These are phyloP conservation scores for Tethya wilhelma DNA, from an alignment of 37 sponge, comb jelly and placozoan species.

Conservation along the genomic window DNA sequence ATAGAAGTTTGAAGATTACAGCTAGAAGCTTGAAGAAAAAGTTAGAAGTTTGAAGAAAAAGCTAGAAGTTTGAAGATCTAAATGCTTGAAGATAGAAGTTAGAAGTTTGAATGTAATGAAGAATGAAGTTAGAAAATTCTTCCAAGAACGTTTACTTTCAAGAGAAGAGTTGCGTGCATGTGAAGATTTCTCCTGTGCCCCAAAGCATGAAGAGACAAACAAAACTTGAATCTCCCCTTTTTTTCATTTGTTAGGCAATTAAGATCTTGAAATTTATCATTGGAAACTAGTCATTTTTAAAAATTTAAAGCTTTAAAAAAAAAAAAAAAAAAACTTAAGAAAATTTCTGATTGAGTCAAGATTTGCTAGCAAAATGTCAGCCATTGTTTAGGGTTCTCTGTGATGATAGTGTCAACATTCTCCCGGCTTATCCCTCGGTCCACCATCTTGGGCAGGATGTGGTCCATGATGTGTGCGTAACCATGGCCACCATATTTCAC, in stretches of 20 bases:
- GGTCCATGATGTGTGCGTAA: slow-evolving; percentile 64
- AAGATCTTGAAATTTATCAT: no score
- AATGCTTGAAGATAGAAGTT: neutral
- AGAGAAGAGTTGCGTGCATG: no score
- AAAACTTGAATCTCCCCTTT: no score
- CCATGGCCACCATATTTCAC: slow-evolving; percentile 78
- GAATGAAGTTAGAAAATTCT: no score
- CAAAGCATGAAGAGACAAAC: no score
- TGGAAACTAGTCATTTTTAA: no score
- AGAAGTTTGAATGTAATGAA: no score
- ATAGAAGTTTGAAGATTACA: neutral
- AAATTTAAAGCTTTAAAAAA: no score
- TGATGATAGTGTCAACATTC: slow-evolving; percentile 25
- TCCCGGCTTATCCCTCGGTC: slow-evolving; percentile 57
- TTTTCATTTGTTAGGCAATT: no score
- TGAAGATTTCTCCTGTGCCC: no score
- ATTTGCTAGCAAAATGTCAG: slow-evolving; percentile 55
- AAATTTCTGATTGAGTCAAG: no score
- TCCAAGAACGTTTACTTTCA: no score
- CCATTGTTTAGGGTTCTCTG: slow-evolving; percentile 67
- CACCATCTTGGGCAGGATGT: slow-evolving; percentile 65
- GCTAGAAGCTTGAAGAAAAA: slow-evolving; percentile 15
- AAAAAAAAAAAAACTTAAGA: neutral
- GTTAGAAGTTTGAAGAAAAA: slow-evolving; percentile 18
- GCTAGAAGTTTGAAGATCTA: slow-evolving; percentile 17